Conservation (phyloP, 2,113 vertebrate species). For the Pungitius pungitius region DNA sequence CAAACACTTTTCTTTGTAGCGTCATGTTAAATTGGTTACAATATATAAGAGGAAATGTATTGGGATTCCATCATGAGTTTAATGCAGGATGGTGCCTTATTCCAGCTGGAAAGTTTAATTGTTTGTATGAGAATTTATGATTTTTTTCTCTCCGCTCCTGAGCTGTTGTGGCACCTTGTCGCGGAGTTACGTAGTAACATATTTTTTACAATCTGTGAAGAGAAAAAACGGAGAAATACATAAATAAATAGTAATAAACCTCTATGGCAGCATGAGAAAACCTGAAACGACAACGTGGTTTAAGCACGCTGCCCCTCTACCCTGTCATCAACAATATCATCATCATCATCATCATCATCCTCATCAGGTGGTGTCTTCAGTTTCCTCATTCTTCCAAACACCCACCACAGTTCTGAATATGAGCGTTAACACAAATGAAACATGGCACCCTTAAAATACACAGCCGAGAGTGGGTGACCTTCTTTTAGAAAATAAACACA, state of each 20-base stretch:
- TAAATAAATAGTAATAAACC: no score
- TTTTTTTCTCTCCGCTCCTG: background rate
- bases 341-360: conserved; percentile 19
- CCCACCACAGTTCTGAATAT: conserved; percentile 28
- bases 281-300: background rate
- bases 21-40: background rate
- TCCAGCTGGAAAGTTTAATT: background rate
- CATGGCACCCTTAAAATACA: conserved; percentile 58
- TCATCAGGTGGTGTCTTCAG: conserved; percentile 13
- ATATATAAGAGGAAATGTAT: background rate
- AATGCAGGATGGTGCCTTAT: background rate
- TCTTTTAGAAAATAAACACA: conserved; percentile 70
- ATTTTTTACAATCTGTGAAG: background rate
- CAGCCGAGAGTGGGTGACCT: conserved; percentile 44
- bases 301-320: background rate
- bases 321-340: conserved; percentile 21
- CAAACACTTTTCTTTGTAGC: background rate
- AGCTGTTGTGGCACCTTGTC: background rate
- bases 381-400: background rate
- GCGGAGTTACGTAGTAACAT: conserved; percentile 2
- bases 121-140: conserved; percentile 4
- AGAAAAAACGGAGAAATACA: background rate
- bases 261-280: background rate
- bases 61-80: background rate
- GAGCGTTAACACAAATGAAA: conserved; percentile 61